Base-by-base conservation (phyloP, 1,140 invertebrate species). In the Drosophila navojoa region DNA sequence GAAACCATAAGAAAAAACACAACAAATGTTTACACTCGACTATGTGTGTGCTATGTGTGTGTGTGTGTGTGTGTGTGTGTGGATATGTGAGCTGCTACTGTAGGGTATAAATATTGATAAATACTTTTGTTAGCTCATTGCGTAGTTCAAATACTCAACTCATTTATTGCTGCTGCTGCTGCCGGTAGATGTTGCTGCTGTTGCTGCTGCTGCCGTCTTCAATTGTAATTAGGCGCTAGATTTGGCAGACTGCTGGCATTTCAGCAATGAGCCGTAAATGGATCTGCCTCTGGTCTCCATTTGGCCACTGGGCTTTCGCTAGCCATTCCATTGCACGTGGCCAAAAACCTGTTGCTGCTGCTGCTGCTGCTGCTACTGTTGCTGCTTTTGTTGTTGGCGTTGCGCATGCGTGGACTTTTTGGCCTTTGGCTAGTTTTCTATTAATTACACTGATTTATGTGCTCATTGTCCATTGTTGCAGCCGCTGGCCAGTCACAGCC, bases 361-460 rank as follows among this genome's bases (percentile, higher is more conserved):
- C 9, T 69, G 49, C 9, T 61, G 44, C 5, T 69, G 57, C 9
- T 61, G 44, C n/a, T 62, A 29, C 10, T 58, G 54, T 9, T 50
- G 45, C 9, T 57, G 44, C 13, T 13, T 4, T 44, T 38, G 55
- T 50, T 49, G 59, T 22, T 75, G 76, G 27, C 11, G 70, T 64
- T 61, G 58, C 60, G 63, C 75, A 77, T 77, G 75, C 75, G 75
- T 76, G 63, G 63, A 58, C 62, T 47, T 54, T 71, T 72, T 54
- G 52, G 50, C 77, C 52, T 57, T 87, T 79, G 76, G 84, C 82
- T 82, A 86, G 71, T 86, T 86, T 86, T 87, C 81, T 90, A 91
- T 90, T 90, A 90, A 90, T 90, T 90, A 90, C 82, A 81, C 79
- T 90, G 87, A 90, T 90, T 90, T 90, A 90, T 90, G 87, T 80